These are phyloP conservation scores for Mnemiopsis leidyi DNA, from an alignment of 37 sponge, comb jelly and placozoan genomes.

Conservation along the genomic window DNA sequence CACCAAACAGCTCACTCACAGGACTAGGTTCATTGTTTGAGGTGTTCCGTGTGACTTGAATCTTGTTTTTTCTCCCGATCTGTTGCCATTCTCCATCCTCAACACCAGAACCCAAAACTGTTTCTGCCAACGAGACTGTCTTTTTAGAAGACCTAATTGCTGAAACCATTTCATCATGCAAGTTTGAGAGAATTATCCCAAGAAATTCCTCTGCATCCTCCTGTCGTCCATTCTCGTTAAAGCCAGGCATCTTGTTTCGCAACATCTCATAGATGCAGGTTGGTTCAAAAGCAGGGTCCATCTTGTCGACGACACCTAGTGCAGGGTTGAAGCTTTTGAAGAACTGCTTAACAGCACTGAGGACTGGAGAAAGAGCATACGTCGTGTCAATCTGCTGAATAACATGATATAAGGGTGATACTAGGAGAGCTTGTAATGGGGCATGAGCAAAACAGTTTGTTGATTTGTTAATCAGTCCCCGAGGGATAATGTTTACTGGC, in stretches of 20 bases:
- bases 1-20: constrained; percentile 90
- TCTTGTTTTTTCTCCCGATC: constrained; percentile 91
- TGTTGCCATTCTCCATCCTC: constrained; percentile 88
- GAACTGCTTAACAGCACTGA: not conserved
- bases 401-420: constrained; percentile 52
- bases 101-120: not conserved
- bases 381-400: not conserved
- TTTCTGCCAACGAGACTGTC: constrained; percentile 42
- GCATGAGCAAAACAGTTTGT: constrained; percentile 65
- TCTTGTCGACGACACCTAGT: constrained; percentile 22
- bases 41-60: constrained; percentile 85
- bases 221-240: constrained; percentile 72
- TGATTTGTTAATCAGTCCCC: constrained; percentile 58
- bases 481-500: constrained; percentile 1
- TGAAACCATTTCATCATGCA: constrained; percentile 92
- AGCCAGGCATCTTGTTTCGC: constrained; percentile 45
- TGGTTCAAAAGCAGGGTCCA: constrained; percentile 59
- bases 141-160: constrained; percentile 62
- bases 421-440: constrained; percentile 28
- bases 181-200: constrained; percentile 77
- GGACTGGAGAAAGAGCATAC: not conserved
- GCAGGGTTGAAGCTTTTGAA: constrained; percentile 38
- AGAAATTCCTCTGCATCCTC: constrained; percentile 99
- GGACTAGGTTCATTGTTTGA: constrained; percentile 73
- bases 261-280: constrained; percentile 59